Percentiles rank a stretch among this genome's conserved stretches.
Conservation (phyloP, 2,113 vertebrate genomes). For the Pygoscelis adeliae region DNA sequence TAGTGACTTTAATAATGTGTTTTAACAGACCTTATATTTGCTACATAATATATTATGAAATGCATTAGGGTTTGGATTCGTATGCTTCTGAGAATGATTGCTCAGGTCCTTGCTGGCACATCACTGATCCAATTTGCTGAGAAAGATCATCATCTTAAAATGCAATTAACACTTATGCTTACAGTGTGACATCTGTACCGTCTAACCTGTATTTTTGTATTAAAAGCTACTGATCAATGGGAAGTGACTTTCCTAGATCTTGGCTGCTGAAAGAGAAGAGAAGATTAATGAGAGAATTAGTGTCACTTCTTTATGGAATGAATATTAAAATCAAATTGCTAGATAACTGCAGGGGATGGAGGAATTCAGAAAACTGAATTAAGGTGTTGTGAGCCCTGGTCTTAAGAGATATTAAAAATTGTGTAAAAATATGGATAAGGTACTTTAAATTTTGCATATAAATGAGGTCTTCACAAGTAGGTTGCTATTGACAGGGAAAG, state of each 20-base stretch:
- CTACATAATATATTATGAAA: conserved; percentile 26
- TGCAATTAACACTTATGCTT: conserved; percentile 30
- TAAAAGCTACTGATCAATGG: conserved; percentile 57
- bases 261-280: conserved; percentile 48
- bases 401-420: not conserved
- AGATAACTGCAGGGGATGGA: conserved; percentile 13
- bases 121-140: conserved; percentile 39
- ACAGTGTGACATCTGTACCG: conserved; percentile 1
- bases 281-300: conserved; percentile 58
- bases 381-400: not conserved
- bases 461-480: not conserved
- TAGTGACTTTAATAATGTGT: not conserved
- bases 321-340: conserved; percentile 46
- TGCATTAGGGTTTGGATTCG: not conserved
- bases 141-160: conserved; percentile 54
- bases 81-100: conserved; percentile 11
- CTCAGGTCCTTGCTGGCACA: conserved; percentile 19
- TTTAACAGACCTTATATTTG: conserved; percentile 37
- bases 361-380: conserved; percentile 1
- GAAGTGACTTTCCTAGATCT: conserved; percentile 43
- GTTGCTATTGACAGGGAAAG: not conserved
- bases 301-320: conserved; percentile 13
- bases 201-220: conserved; percentile 50
- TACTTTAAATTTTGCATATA: not conserved
- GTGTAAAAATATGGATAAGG: not conserved